Evolutionary conservation across 1,140 invertebrate genomes (phyloP).

Genomic region (Melipona quadrifasciata): DNA sequence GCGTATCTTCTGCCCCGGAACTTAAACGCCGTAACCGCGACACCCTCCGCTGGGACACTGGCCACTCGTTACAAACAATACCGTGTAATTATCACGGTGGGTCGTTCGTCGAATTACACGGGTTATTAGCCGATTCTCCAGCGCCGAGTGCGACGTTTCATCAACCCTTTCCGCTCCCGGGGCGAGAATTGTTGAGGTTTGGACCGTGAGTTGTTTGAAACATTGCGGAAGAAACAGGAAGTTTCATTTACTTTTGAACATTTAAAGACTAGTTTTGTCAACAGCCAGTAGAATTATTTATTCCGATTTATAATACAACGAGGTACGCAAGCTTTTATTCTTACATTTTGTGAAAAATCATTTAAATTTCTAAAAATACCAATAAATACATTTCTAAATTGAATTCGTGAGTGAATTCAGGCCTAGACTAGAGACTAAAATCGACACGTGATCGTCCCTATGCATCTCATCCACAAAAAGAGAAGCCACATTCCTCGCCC

Average conservation of each 20-base stretch:
- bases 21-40: slow-evolving; percentile 46
- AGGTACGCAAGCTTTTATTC: too few species aligned
- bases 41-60: slow-evolving; percentile 39
- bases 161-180: background rate
- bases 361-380: too few species aligned
- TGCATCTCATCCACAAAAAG: background rate
- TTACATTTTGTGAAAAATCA: too few species aligned
- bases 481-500: background rate
- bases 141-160: background rate
- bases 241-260: background rate
- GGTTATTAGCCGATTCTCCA: background rate
- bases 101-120: background rate
- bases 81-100: background rate
- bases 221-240: background rate
- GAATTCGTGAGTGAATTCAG: background rate
- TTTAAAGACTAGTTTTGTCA: too few species aligned
- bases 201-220: background rate
- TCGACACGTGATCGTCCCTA: background rate
- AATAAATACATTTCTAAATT: too few species aligned
- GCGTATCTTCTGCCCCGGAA: slow-evolving; percentile 45
- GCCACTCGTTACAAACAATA: slow-evolving; percentile 33
- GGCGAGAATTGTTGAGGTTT: background rate
- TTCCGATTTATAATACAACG: too few species aligned
- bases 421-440: background rate
- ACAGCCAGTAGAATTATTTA: too few species aligned